These are phyloP conservation scores for Coreius guichenoti DNA, from an alignment of 2,797 vertebrate genomes.

Conservation along the genomic window DNA sequence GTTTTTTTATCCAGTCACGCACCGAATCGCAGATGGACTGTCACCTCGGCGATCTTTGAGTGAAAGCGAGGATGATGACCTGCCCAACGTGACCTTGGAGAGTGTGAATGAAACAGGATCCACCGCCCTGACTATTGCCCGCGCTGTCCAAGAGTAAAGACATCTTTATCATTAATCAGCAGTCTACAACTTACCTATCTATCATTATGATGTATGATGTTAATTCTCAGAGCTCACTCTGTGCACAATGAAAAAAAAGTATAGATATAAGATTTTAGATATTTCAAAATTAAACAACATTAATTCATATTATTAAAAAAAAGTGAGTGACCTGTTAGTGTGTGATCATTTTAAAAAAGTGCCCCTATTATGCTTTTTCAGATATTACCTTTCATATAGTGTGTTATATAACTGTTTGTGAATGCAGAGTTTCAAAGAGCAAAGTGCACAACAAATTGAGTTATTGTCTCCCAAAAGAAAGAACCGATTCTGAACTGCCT, in stretches of 20 bases:
- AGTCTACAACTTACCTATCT: not conserved
- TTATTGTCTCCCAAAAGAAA: not conserved
- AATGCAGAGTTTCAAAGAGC: not conserved
- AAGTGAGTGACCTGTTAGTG: not conserved
- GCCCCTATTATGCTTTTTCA: not conserved
- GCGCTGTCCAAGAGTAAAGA: constrained; percentile 90
- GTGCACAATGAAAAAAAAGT: not conserved
- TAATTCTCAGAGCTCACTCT: not conserved
- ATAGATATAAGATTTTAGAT: not conserved
- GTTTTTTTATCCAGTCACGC: constrained; percentile 46
- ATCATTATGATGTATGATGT: not conserved
- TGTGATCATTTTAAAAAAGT: not conserved
- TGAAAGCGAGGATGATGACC: constrained; percentile 90
- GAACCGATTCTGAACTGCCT: too few relatives aligned
- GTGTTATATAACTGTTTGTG: not conserved
- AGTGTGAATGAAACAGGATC: constrained; percentile 91
- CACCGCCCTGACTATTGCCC: constrained; percentile 89
- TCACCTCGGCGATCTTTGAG: constrained; percentile 68
- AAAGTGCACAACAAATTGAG: not conserved
- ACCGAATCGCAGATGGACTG: constrained; percentile 51
- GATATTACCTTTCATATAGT: not conserved
- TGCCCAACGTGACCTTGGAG: constrained; percentile 91
- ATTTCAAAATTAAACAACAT: not conserved
- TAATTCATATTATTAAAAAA: not conserved
- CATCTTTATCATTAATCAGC: constrained; percentile 66